Percentiles rank a stretch among this genome's conserved stretches.
Conservation (phyloP, 2,888 invertebrate genomes). For the Cephalotes varians region DNA sequence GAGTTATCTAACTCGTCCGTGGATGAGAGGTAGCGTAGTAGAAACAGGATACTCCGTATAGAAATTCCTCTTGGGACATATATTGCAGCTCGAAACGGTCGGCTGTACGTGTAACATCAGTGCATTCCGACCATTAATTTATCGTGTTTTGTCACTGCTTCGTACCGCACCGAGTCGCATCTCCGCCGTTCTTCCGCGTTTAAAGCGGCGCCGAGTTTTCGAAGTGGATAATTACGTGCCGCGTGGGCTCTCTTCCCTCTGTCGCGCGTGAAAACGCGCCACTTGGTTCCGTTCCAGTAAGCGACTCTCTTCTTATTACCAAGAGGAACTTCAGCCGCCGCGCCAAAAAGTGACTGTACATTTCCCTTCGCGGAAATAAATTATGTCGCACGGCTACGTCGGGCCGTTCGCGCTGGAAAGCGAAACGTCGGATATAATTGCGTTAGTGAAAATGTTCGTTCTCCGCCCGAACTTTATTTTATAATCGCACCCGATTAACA, state of each 20-base stretch:
- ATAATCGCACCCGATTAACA: not conserved
- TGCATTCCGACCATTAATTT: conserved; percentile 53
- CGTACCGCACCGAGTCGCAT: conserved; percentile 36
- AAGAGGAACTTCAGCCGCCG: conserved; percentile 53
- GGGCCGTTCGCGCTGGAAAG: conserved; percentile 31
- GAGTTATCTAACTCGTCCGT: conserved; percentile 56
- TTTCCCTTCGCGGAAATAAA: conserved; percentile 60
- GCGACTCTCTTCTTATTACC: conserved; percentile 67
- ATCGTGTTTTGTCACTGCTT: conserved; percentile 60
- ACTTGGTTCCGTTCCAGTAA: conserved; percentile 75
- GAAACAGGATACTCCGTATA: conserved; percentile 21
- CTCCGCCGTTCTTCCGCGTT: conserved; percentile 48
- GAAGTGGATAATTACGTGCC: conserved; percentile 72
- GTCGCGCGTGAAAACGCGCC: conserved; percentile 58
- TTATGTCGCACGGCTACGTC: conserved; percentile 61
- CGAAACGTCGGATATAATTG: conserved; percentile 60
- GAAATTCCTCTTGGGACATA: conserved; percentile 49
- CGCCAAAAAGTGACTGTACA: conserved; percentile 63
- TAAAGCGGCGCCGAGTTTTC: conserved; percentile 65
- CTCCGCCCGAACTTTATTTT: conserved; percentile 57
- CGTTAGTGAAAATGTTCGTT: conserved; percentile 56
- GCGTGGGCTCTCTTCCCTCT: conserved; percentile 41
- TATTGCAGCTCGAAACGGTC: conserved; percentile 44
- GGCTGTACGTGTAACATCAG: conserved; percentile 50
- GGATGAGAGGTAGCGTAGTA: not conserved